These are phyloP conservation scores for Drosophila greeni DNA, from an alignment of 2,888 invertebrate genomes.

Conservation along the genomic window DNA sequence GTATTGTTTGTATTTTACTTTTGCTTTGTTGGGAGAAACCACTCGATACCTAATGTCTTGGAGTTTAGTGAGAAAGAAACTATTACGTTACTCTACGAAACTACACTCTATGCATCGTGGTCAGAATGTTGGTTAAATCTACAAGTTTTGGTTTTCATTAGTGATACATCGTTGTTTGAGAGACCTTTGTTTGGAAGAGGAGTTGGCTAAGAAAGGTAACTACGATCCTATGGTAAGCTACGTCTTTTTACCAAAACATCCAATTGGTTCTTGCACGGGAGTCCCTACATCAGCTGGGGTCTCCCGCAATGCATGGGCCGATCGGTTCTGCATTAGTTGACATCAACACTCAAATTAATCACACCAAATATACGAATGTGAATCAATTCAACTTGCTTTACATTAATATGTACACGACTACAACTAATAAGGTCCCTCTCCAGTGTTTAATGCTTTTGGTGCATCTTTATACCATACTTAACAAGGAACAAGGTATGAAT, in stretches of 20 bases:
- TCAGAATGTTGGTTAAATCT: slow-evolving; percentile 46
- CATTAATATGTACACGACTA: slow-evolving; percentile 51
- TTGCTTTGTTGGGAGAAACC: slow-evolving; percentile 28
- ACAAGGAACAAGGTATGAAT: slow-evolving; percentile 3
- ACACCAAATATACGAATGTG: slow-evolving; percentile 43
- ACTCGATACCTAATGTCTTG: slow-evolving; percentile 30
- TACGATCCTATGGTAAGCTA: slow-evolving; percentile 42
- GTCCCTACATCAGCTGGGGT: slow-evolving; percentile 1
- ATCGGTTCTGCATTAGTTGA: background rate
- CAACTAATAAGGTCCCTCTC: slow-evolving; percentile 78
- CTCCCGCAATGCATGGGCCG: background rate
- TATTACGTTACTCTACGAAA: slow-evolving; percentile 20
- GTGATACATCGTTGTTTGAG: slow-evolving; percentile 70
- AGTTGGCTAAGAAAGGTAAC: slow-evolving; percentile 48
- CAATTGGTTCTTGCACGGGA: background rate
- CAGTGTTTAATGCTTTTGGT: slow-evolving; percentile 65
- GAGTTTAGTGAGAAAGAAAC: slow-evolving; percentile 1
- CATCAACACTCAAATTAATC: background rate
- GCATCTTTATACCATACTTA: slow-evolving; percentile 17
- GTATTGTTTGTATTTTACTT: slow-evolving; percentile 4
- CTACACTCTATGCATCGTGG: slow-evolving; percentile 36
- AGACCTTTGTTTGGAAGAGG: slow-evolving; percentile 69
- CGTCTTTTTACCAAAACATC: slow-evolving; percentile 24
- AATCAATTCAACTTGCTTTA: slow-evolving; percentile 30
- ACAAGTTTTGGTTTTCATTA: slow-evolving; percentile 48